Evolutionary conservation across 1,140 invertebrate species (phyloP).

Genomic region (Homarus americanus): DNA sequence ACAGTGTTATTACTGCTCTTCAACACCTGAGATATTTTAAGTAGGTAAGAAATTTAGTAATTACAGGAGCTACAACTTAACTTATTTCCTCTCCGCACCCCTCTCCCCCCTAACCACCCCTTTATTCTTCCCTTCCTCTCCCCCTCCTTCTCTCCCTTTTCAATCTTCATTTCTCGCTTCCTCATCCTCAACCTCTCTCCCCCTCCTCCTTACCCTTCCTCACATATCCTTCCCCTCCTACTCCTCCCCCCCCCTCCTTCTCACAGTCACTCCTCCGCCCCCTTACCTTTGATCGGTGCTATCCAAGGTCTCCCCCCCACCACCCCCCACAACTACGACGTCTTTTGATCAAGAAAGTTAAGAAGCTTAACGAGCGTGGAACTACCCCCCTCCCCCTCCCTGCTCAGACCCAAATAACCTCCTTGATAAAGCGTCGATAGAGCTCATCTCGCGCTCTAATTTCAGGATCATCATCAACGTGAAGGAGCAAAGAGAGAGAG

Average conservation of each 20-base stretch:
- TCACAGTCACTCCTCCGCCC: not conserved
- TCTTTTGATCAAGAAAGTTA: constrained; percentile 13
- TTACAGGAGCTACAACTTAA: too few species aligned
- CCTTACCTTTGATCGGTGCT: constrained; percentile 1
- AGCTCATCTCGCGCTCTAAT: constrained; percentile 7
- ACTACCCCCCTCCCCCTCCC: too few species aligned
- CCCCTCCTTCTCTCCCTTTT: not conserved
- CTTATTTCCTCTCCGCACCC: too few species aligned
- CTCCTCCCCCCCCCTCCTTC: not conserved
- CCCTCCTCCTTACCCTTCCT: not conserved
- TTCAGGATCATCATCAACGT: too few species aligned
- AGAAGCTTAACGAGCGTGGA: constrained; percentile 10
- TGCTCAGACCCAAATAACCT: not conserved
- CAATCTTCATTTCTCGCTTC: not conserved
- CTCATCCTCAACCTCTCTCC: not conserved
- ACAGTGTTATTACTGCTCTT: too few species aligned
- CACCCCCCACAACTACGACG: not conserved
- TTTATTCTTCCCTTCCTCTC: not conserved
- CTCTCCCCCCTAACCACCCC: not conserved
- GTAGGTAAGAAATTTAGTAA: too few species aligned
- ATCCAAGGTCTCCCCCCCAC: too few species aligned
- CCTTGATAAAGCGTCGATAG: constrained; percentile 14
- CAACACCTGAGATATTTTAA: too few species aligned
- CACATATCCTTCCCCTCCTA: not conserved
- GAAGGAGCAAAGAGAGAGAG: too few species aligned